These are phyloP conservation scores for Drosophila eugracilis DNA, from an alignment of 1,140 invertebrate genomes.

Conservation along the genomic window DNA sequence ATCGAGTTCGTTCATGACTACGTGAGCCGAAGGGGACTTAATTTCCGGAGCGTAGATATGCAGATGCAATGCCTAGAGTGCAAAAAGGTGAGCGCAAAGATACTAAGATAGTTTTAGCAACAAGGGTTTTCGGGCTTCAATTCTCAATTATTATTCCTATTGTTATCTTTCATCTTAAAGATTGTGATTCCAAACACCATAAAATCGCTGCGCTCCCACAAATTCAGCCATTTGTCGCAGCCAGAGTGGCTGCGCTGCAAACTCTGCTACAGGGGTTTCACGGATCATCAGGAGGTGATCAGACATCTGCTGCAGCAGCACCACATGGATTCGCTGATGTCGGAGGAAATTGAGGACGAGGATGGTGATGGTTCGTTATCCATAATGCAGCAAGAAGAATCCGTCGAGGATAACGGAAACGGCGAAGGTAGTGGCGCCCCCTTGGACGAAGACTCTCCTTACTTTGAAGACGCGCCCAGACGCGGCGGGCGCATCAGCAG, in stretches of 20 bases:
- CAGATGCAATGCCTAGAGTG: constrained; percentile 78
- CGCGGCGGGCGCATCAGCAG: constrained; percentile 63
- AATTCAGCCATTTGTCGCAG: constrained; percentile 71
- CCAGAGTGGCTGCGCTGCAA: constrained; percentile 77
- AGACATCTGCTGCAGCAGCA: constrained; percentile 66
- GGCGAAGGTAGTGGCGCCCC: constrained; percentile 13
- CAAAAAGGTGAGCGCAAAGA: constrained; percentile 56
- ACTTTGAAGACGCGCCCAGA: constrained; percentile 51
- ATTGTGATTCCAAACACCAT: constrained; percentile 65
- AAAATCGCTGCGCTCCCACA: constrained; percentile 65
- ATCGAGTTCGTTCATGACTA: constrained; percentile 79
- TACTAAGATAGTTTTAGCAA: too few species aligned
- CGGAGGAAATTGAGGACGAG: constrained; percentile 20
- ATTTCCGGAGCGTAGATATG: constrained; percentile 67
- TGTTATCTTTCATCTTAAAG: constrained; percentile 14
- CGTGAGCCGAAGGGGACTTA: constrained; percentile 65
- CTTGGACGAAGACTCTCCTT: constrained; percentile 55
- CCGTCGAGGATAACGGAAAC: constrained; percentile 32
- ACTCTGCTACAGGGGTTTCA: constrained; percentile 68
- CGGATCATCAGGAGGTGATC: constrained; percentile 53
- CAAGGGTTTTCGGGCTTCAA: not conserved
- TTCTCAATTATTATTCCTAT: not conserved
- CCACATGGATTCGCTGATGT: constrained; percentile 53
- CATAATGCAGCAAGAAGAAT: constrained; percentile 34
- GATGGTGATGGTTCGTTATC: not conserved